Conservation (phyloP, 2,797 vertebrate genomes). For the Arnoldichthys spilopterus region DNA sequence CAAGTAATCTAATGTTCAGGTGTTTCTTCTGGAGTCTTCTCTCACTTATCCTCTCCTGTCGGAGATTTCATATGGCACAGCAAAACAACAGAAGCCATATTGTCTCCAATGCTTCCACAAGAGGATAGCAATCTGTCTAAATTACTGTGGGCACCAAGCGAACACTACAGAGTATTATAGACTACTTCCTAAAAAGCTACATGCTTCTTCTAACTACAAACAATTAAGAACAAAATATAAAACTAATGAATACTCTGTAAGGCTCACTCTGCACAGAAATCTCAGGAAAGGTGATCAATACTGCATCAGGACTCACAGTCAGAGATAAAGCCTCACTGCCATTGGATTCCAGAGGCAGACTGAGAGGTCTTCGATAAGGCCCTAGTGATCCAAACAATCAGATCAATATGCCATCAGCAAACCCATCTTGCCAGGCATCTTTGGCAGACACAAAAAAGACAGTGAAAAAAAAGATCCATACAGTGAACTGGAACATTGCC, state of each 20-base stretch:
- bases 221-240: neutral
- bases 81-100: too few species aligned
- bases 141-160: neutral
- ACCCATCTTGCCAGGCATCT: slow-evolving; percentile 24
- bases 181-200: neutral
- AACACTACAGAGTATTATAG: neutral
- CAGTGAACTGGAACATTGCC: neutral
- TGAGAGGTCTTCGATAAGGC: neutral
- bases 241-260: neutral
- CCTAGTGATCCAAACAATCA: neutral
- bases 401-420: slow-evolving; percentile 9
- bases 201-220: neutral
- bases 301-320: neutral
- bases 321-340: neutral
- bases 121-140: neutral
- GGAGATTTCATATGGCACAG: too few species aligned
- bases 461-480: neutral
- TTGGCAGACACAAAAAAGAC: neutral
- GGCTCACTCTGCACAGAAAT: neutral
- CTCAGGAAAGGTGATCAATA: slow-evolving; percentile 1
- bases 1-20: too few species aligned
- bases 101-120: neutral
- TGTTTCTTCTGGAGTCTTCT: too few species aligned
- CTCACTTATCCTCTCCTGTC: too few species aligned
- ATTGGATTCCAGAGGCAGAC: neutral